Evolutionary conservation across 2,113 vertebrate genomes (phyloP), one percentile per base, ranked within the genome.

Genomic region (Gopherus evgoodei): DNA sequence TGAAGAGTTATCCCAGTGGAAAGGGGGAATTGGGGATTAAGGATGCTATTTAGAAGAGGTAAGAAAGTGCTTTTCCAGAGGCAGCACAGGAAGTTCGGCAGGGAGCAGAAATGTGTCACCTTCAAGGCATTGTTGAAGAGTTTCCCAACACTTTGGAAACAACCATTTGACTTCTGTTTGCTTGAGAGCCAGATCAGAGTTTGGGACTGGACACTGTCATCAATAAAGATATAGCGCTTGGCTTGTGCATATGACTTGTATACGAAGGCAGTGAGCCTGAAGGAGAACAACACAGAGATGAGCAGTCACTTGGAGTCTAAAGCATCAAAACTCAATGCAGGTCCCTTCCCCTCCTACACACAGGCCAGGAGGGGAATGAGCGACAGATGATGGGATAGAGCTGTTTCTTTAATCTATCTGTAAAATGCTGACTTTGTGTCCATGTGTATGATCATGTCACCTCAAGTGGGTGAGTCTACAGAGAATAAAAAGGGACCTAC

Each of bases 71-170:
- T 52, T 65, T 84, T 27, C 50, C 81, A 84, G 44, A 7, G 3
- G 83, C 38, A 86, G 59, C 12, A 79, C 2, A n/a, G 2, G 8
- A 88, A 88, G 79, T 75, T 88, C 90, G 62, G 56, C 21, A 14
- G 91, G 62, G 76, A 10, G 93, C 16, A 69, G 76, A 24, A 82
- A 81, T 21, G 87, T 35, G 83, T n/a, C 86, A 99, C 99, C 99
- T 99, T 98, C 98, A 99, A 98, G 80, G 94, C 97, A 0, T 98
- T 98, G 97, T 99, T 97, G 81, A 98, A 97, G 53, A 99, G 98
- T 6, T 90, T 97, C 35, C 99, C 99, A 27, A 98, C 96, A 2
- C 98, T 98, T 19, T 0, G 35, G 88, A 99, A 98, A 95, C 99
- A 99, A 93, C 99, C 99, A 4, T 98, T 97, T 0, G 88, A 11